Base-by-base conservation (phyloP, 2,888 invertebrate genomes). In the Spisula subtruncata region DNA sequence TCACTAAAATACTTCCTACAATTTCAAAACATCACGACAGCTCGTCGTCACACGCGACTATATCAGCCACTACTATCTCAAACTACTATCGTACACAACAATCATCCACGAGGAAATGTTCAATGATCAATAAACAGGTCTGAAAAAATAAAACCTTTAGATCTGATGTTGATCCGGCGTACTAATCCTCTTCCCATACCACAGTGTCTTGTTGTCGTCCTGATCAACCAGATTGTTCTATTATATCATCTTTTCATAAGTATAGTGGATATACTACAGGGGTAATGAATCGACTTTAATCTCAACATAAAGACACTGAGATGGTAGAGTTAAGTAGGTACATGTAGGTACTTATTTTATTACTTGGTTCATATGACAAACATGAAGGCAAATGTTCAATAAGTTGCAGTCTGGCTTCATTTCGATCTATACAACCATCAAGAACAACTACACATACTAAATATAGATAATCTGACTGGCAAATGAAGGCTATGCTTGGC, bases 121-220 rank as follows among this genome's bases (percentile, higher is more conserved):
- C 4, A 12, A 10, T 10, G 60, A 66, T 66, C 60, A 25, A n/a
- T 66, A 66, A n/a, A 66, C 20, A 25, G n/a, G 60, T n/a, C 25
- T n/a, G 60, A 66, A 66, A 66, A 66, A 66, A n/a, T 25, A 66
- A 66, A 66, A 66, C 60, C 60, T 66, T 66, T 66, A 66, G 60
- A 66, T 66, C 25, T 66, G 5, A 66, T 25, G n/a, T n/a, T 66
- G 20, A 66, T 66, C 60, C 60, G 20, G 60, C n/a, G 60, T n/a
- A 25, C n/a, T 66, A 66, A 66, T n/a, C 60, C 60, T 25, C 60
- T 66, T 10, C n/a, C 60, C 60, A 66, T 66, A 66, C 20, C 60
- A 66, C 60, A 10, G 10, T 66, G 25, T 25, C n/a, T n/a, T 25
- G n/a, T n/a, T 8, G 25, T 66, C 60, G 10, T n/a, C 25, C 60